phyloP scores from a whole-genome alignment of 2,888 invertebrate genomes.

The Ligdia adustata region DNA sequence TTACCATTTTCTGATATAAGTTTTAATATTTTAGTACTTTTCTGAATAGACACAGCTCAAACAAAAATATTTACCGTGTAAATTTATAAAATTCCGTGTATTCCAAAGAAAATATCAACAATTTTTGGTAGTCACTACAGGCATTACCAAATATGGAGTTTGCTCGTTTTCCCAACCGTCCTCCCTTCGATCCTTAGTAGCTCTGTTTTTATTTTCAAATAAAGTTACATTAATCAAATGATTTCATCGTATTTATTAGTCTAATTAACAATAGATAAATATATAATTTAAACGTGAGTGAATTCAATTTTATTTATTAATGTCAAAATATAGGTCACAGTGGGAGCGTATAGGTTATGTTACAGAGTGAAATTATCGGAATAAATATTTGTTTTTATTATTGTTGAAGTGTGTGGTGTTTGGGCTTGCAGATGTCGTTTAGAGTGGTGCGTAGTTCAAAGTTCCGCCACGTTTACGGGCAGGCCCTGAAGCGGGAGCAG shows the following conservation, averaged over 20 bases:
- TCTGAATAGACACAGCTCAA: neutral
- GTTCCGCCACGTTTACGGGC: conserved; percentile 97
- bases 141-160: conserved; percentile 89
- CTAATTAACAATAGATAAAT: conserved; percentile 67
- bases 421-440: conserved; percentile 93
- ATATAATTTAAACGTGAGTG: conserved; percentile 74
- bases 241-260: conserved; percentile 75
- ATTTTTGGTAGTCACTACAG: conserved; percentile 74
- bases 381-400: conserved; percentile 63
- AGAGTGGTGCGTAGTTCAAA: conserved; percentile 98
- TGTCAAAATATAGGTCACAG: conserved; percentile 82
- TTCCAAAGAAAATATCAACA: conserved; percentile 30
- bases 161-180: conserved; percentile 85
- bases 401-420: conserved; percentile 66
- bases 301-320: conserved; percentile 53
- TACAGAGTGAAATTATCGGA: conserved; percentile 64
- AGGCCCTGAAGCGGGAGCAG: conserved; percentile 96
- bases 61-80: neutral
- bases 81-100: conserved; percentile 1
- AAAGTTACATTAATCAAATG: conserved; percentile 75
- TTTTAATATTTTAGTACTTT: conserved; percentile 30
- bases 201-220: conserved; percentile 77
- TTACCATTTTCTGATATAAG: conserved; percentile 28
- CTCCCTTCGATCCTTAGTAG: conserved; percentile 83
- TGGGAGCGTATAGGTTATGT: conserved; percentile 76